These are phyloP conservation scores for Grapholita molesta DNA, from an alignment of 1,140 invertebrate genomes.

Conservation along the genomic window DNA sequence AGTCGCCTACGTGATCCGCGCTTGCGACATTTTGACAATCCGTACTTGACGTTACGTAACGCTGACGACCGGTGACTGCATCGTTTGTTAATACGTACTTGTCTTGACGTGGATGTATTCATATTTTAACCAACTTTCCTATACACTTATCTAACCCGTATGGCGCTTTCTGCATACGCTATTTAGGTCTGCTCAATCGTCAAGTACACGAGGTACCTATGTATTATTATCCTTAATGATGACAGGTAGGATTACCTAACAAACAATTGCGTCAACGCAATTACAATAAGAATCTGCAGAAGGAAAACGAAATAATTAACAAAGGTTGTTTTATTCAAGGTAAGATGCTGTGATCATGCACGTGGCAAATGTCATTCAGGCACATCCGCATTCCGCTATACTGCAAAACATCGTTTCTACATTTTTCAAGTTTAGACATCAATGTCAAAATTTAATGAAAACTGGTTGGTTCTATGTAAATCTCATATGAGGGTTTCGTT, in stretches of 20 bases:
- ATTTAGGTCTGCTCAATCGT: neutral
- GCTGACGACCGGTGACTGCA: slow-evolving; percentile 19
- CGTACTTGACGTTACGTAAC: slow-evolving; percentile 37
- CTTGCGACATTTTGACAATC: slow-evolving; percentile 52
- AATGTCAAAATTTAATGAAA: neutral
- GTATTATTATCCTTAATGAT: slow-evolving; percentile 4
- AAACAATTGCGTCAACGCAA: slow-evolving; percentile 10
- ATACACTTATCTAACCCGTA: slow-evolving; percentile 5
- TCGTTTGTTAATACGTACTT: slow-evolving; percentile 6
- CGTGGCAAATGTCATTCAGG: neutral
- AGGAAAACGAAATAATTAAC: slow-evolving; percentile 13
- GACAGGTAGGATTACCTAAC: neutral
- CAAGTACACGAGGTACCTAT: neutral
- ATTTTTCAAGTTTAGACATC: neutral
- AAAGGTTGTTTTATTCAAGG: slow-evolving; percentile 3
- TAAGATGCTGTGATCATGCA: neutral
- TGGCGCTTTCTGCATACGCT: neutral
- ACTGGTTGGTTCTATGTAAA: neutral
- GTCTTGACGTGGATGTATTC: slow-evolving; percentile 11
- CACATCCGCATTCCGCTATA: neutral
- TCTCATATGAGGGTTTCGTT: neutral
- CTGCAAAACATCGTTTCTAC: neutral
- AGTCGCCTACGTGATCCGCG: slow-evolving; percentile 36
- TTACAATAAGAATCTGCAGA: slow-evolving; percentile 9
- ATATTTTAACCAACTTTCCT: slow-evolving; percentile 16